Base-by-base conservation (phyloP, 2,113 vertebrate genomes). In the Ramphastos sulfuratus region DNA sequence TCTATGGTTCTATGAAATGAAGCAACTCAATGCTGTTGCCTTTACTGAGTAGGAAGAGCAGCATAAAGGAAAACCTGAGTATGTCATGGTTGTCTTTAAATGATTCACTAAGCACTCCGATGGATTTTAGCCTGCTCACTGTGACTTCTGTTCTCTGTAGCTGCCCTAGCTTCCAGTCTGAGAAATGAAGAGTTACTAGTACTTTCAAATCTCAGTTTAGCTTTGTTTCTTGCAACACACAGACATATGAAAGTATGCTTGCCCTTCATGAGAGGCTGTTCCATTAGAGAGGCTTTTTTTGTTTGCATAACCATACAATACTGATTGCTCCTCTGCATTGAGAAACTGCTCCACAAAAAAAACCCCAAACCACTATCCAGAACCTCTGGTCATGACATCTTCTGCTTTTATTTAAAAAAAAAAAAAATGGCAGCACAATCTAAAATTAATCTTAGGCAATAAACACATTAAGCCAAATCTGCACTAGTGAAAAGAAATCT, bases 401-500 rank as follows among this genome's bases (percentile, higher is more conserved):
- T 74, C 79, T 92, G 86, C 48, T 84, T 88, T 86, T 58, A 77
- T 12, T 63, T 92, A 92, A 92, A 27, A n/a, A 90, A 42, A 71
- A 92, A 92, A 27, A 42, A 87, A 42, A 74, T 20, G 30, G 52
- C 50, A 91, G 71, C 35, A 64, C 54, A 90, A 69, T 31, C 56
- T 60, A 83, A 88, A 84, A 82, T 72, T 72, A 31, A 24, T 42
- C 17, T 75, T 54, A 88, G 28, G 21, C 92, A 61, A 65, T 21
- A 66, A 61, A 83, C 30, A 80, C 20, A 67, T 48, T 76, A 80
- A 74, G 69, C 11, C 48, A 91, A 73, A 87, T 77, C 42, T 74
- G 37, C 14, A 55, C 30, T 20, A 85, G 27, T 31, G n/a, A 82
- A 89, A 92, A 82, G 19, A 85, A 94, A 73, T 28, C 10, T 16